Evolutionary conservation across 2,888 invertebrate species (phyloP).

Genomic region (Anarsia innoxiella): DNA sequence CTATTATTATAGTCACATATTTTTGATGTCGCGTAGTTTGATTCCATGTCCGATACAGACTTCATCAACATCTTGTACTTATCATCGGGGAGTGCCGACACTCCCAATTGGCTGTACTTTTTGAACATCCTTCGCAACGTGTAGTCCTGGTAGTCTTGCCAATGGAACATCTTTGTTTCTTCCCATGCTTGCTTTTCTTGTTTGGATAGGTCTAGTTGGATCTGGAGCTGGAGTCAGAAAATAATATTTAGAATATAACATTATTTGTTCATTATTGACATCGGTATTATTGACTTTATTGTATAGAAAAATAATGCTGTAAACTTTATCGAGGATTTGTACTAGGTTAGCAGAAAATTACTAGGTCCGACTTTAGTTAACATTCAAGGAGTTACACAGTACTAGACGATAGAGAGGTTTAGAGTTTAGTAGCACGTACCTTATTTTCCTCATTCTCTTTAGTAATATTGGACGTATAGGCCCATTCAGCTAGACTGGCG

Average conservation of each 20-base stretch:
- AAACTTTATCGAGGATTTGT: no score
- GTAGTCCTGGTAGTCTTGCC: conserved; percentile 82
- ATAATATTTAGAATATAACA: neutral
- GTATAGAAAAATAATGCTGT: no score
- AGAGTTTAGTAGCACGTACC: no score
- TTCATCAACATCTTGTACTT: conserved; percentile 77
- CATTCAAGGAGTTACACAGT: no score
- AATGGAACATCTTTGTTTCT: conserved; percentile 80
- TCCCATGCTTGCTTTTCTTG: conserved; percentile 79
- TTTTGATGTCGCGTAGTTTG: conserved; percentile 84
- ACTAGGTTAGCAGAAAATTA: no score
- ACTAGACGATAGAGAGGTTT: no score
- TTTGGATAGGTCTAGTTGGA: conserved; percentile 57
- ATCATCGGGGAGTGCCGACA: conserved; percentile 81
- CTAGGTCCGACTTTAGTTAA: no score
- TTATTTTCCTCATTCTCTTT: conserved; percentile 75
- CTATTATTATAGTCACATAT: conserved; percentile 81
- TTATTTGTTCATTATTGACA: no score
- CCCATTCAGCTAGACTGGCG: conserved; percentile 81
- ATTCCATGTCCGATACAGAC: conserved; percentile 82
- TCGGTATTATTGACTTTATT: no score
- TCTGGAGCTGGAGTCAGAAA: conserved; percentile 44
- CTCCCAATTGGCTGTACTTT: conserved; percentile 81
- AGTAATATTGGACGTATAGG: conserved; percentile 84
- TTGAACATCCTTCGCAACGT: conserved; percentile 84